These are phyloP conservation scores for Sesia bembeciformis DNA, from an alignment of 2,888 invertebrate species.

Conservation along the genomic window DNA sequence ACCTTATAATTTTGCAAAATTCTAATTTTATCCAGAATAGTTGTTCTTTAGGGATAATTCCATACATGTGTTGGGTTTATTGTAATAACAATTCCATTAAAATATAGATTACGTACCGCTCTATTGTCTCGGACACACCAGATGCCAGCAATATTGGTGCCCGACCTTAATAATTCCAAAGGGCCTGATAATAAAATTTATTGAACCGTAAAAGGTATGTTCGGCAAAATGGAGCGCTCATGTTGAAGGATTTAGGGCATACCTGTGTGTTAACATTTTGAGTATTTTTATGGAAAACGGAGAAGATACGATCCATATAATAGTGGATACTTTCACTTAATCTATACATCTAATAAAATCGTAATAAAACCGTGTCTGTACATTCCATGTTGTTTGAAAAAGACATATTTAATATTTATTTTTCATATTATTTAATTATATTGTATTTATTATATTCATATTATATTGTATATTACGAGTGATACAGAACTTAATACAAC, in stretches of 20 bases:
- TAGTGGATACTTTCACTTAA: no score
- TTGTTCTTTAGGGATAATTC: neutral
- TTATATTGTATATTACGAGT: no score
- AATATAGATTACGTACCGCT: neutral
- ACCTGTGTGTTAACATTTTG: neutral
- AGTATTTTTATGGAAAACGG: no score
- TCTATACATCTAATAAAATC: no score
- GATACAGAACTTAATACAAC: no score
- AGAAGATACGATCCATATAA: no score
- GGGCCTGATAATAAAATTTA: constrained; percentile 1
- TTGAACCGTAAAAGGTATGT: neutral
- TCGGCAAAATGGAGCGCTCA: neutral
- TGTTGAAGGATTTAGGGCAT: neutral
- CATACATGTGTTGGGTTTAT: neutral
- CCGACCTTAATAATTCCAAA: neutral
- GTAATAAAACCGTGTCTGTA: no score
- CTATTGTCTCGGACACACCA: neutral
- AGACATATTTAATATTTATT: no score
- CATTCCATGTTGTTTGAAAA: no score
- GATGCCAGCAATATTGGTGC: neutral
- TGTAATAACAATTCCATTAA: neutral
- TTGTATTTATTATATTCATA: no score
- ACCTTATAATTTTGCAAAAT: no score
- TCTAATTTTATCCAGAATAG: neutral
- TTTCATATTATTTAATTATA: no score